phyloP scores from a whole-genome alignment of 2,888 invertebrate genomes.

The Phytoseiulus persimilis region DNA sequence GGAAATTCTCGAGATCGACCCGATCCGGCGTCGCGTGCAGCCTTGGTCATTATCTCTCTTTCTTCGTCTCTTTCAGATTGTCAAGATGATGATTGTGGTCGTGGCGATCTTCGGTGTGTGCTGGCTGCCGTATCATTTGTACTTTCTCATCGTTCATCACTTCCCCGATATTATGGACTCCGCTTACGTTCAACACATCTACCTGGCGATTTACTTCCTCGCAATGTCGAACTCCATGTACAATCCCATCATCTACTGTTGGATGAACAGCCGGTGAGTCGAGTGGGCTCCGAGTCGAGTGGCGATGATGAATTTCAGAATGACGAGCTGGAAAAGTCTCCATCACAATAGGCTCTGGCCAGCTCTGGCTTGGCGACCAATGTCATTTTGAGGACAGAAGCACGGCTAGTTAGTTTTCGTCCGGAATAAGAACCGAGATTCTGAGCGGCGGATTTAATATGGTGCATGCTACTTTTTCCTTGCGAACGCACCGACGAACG shows the following conservation, averaged over 20 bases:
- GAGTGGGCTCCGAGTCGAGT: too few species aligned
- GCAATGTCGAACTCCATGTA: conserved; percentile 86
- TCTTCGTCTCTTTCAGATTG: conserved; percentile 61
- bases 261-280: conserved; percentile 67
- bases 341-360: too few species aligned
- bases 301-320: too few species aligned
- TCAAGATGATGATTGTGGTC: conserved; percentile 94
- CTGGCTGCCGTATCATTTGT: conserved; percentile 89
- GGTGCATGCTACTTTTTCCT: not conserved
- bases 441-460: not conserved
- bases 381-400: not conserved
- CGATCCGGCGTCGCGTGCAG: not conserved
- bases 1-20: not conserved
- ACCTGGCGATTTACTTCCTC: conserved; percentile 75
- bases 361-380: not conserved
- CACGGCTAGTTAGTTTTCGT: not conserved
- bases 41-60: conserved; percentile 14
- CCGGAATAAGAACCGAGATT: not conserved
- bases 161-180: conserved; percentile 64
- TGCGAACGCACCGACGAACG: not conserved
- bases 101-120: conserved; percentile 88
- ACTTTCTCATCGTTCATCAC: conserved; percentile 76
- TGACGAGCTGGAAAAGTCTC: too few species aligned
- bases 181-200: conserved; percentile 72
- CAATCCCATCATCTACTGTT: conserved; percentile 80